These are phyloP conservation scores for Eristalis arbustorum DNA, from an alignment of 2,888 invertebrate genomes.

Conservation along the genomic window DNA sequence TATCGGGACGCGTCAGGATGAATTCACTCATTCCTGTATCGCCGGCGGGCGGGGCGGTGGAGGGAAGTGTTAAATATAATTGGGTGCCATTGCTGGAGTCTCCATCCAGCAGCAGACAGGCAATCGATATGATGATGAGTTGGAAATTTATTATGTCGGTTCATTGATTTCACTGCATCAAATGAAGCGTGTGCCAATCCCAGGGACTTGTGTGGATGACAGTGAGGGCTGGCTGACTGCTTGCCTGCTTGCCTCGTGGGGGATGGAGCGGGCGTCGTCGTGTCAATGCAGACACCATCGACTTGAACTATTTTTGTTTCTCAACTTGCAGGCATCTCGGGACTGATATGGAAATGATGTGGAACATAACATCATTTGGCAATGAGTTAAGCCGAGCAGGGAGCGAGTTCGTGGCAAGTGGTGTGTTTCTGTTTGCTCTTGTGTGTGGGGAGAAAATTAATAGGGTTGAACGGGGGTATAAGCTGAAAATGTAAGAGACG, in stretches of 20 bases:
- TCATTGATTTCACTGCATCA: conserved; percentile 53
- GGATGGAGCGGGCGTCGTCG: not conserved
- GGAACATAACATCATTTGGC: conserved; percentile 20
- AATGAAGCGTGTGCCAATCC: conserved; percentile 51
- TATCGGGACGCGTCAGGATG: not conserved
- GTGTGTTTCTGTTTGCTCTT: not conserved
- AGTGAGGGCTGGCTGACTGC: not conserved
- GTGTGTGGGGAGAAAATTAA: not conserved
- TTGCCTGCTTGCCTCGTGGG: not conserved
- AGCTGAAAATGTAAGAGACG: not conserved
- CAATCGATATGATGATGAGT: conserved; percentile 57
- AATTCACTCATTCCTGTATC: not conserved
- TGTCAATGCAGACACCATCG: conserved; percentile 13
- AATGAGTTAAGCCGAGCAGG: not conserved
- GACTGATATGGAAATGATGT: conserved; percentile 27
- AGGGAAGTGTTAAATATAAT: conserved; percentile 21
- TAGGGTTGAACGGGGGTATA: not conserved
- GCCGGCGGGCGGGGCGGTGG: not conserved
- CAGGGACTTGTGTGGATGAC: conserved; percentile 36
- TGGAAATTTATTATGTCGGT: conserved; percentile 49
- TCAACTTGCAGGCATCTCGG: not conserved
- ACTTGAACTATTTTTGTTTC: conserved; percentile 15
- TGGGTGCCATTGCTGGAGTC: conserved; percentile 48
- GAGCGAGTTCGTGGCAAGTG: not conserved
- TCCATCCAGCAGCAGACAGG: conserved; percentile 7